A percentile compares a stretch with the other conserved stretches of the same genome.
phyloP scores from a whole-genome alignment of 2,888 invertebrate species.

The Eupithecia abbreviata region DNA sequence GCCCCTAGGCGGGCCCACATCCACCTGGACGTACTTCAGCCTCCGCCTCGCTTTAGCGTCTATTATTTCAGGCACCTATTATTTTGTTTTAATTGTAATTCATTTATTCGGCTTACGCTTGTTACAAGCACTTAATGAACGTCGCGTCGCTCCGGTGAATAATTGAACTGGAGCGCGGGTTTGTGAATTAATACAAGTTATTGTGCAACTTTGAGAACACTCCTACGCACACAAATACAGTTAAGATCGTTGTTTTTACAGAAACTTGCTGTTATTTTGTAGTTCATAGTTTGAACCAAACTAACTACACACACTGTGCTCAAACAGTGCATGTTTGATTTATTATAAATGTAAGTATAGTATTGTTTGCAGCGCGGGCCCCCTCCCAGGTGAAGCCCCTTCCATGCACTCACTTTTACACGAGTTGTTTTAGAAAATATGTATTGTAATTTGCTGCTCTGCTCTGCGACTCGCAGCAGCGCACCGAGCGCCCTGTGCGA shows the following conservation, averaged over 20 bases:
- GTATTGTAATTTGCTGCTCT: slow-evolving; percentile 41
- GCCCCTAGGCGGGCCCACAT: too few relatives aligned
- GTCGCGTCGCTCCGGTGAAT: slow-evolving; percentile 49
- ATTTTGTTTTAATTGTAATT: slow-evolving; percentile 51
- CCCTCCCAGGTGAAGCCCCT: neutral
- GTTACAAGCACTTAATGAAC: slow-evolving; percentile 54
- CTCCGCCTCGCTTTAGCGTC: neutral
- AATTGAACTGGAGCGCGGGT: slow-evolving; percentile 41
- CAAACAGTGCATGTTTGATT: too few relatives aligned
- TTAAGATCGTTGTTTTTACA: too few relatives aligned
- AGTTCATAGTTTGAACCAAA: neutral
- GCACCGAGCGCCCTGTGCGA: too few relatives aligned
- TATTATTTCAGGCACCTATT: neutral
- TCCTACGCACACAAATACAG: neutral
- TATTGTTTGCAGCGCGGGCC: too few relatives aligned
- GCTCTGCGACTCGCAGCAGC: slow-evolving; percentile 28
- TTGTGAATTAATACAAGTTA: slow-evolving; percentile 38
- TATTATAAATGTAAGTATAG: too few relatives aligned
- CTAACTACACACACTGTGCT: too few relatives aligned
- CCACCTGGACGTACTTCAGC: neutral
- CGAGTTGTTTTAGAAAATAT: slow-evolving; percentile 30
- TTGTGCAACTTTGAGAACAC: slow-evolving; percentile 33
- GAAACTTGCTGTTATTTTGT: neutral
- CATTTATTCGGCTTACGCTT: slow-evolving; percentile 52
- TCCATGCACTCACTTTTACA: slow-evolving; percentile 22